These are phyloP conservation scores for Dryocosmus kuriphilus DNA, from an alignment of 2,888 invertebrate species.

Conservation along the genomic window DNA sequence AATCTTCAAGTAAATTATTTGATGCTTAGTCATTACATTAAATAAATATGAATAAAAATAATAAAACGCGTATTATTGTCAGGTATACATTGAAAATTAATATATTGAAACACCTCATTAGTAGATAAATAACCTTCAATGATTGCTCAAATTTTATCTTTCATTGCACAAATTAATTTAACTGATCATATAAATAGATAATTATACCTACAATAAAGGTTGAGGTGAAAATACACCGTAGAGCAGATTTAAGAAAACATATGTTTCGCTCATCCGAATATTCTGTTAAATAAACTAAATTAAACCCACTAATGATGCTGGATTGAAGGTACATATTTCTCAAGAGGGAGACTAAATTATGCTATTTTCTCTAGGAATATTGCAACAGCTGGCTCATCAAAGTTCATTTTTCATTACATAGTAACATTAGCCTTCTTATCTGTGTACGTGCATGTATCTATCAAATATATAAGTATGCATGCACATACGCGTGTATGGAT, in stretches of 20 bases:
- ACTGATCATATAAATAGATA: background rate
- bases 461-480: background rate
- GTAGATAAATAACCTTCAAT: background rate
- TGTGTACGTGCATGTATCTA: background rate
- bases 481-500: background rate
- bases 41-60: background rate
- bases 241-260: background rate
- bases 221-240: background rate
- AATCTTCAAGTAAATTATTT: background rate
- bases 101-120: background rate
- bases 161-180: background rate
- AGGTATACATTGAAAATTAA: background rate
- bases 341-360: constrained; percentile 13
- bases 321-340: constrained; percentile 13
- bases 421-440: constrained; percentile 14
- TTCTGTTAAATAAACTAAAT: constrained; percentile 28
- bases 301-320: constrained; percentile 20
- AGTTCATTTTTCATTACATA: constrained; percentile 28
- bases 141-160: background rate
- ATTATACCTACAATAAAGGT: background rate
- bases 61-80: background rate
- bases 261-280: background rate
- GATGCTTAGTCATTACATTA: background rate
- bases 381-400: constrained; percentile 28
- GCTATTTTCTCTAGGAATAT: constrained; percentile 25